Conservation (phyloP, 2,888 invertebrate genomes). For the Zaprionus obscuricornis region DNA sequence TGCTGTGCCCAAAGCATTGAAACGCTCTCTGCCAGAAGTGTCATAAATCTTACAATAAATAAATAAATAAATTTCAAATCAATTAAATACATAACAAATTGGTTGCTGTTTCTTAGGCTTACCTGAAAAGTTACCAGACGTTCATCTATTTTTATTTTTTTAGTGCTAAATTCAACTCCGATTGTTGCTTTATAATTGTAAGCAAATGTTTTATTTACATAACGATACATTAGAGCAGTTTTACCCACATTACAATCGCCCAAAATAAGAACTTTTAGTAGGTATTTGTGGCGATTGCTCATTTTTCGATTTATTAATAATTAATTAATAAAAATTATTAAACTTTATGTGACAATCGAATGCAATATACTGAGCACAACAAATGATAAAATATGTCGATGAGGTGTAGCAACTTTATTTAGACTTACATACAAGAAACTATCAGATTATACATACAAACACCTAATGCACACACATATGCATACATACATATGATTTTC, state of each 20-base stretch:
- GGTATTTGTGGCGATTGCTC: constrained; percentile 98
- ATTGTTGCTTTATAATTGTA: constrained; percentile 99
- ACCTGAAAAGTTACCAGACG: constrained; percentile 98
- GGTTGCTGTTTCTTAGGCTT: constrained; percentile 38
- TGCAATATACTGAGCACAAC: too few relatives aligned
- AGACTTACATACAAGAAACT: too few relatives aligned
- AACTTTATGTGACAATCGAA: too few relatives aligned
- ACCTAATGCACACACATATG: too few relatives aligned
- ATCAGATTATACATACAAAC: too few relatives aligned
- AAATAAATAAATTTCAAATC: neutral
- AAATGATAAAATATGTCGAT: too few relatives aligned
- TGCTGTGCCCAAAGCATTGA: constrained; percentile 98
- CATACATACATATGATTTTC: too few relatives aligned
- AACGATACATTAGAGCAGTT: constrained; percentile 99
- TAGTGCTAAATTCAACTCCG: constrained; percentile 99
- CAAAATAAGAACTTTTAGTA: constrained; percentile 97
- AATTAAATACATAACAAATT: neutral
- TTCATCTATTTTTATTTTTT: constrained; percentile 99
- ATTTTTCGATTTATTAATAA: too few relatives aligned
- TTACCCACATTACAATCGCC: constrained; percentile 99
- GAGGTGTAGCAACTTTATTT: too few relatives aligned
- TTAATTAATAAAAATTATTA: too few relatives aligned
- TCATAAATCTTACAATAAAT: constrained; percentile 96
- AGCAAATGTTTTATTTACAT: constrained; percentile 99
- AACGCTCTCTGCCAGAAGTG: constrained; percentile 99